A percentile compares a stretch with the other conserved stretches of the same genome.
Conservation (phyloP, 2,888 invertebrate species). For the Drosophila suboccidentalis region DNA sequence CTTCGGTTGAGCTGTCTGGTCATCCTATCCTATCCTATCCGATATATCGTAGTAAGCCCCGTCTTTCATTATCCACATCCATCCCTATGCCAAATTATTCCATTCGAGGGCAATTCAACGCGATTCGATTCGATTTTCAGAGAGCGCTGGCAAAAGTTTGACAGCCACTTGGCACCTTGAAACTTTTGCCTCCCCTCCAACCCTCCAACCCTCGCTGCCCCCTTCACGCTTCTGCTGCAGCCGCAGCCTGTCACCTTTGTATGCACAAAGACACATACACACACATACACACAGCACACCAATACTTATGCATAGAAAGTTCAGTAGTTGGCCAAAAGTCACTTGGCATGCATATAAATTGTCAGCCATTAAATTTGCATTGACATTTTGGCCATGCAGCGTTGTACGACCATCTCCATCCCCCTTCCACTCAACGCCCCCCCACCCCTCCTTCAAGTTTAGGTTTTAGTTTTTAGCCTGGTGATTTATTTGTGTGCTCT, state of each 20-base stretch:
- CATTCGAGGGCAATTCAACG: slow-evolving; percentile 55
- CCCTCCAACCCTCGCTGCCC: slow-evolving; percentile 9
- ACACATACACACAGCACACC: slow-evolving; percentile 12
- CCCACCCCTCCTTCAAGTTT: slow-evolving; percentile 5
- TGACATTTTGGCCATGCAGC: slow-evolving; percentile 76
- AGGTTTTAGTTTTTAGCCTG: slow-evolving; percentile 69
- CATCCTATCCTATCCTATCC: no score
- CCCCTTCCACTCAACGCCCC: background rate
- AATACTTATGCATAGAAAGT: slow-evolving; percentile 56
- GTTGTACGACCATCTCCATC: slow-evolving; percentile 2
- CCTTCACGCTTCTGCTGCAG: slow-evolving; percentile 12
- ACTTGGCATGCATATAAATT: slow-evolving; percentile 81
- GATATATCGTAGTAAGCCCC: no score
- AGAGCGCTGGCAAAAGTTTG: slow-evolving; percentile 67
- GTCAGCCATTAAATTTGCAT: slow-evolving; percentile 81
- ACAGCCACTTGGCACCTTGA: slow-evolving; percentile 81
- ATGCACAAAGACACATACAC: slow-evolving; percentile 19
- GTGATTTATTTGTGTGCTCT: slow-evolving; percentile 78
- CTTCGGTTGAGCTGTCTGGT: no score
- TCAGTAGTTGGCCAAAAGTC: slow-evolving; percentile 81
- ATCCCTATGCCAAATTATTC: slow-evolving; percentile 47
- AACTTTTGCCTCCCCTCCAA: slow-evolving; percentile 61
- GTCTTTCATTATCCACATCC: background rate
- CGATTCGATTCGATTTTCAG: slow-evolving; percentile 74
- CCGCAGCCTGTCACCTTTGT: slow-evolving; percentile 40